Evolutionary conservation across 2,797 vertebrate genomes (phyloP), one percentile per base, ranked within the genome.

Genomic region (Melanogrammus aeglefinus): DNA sequence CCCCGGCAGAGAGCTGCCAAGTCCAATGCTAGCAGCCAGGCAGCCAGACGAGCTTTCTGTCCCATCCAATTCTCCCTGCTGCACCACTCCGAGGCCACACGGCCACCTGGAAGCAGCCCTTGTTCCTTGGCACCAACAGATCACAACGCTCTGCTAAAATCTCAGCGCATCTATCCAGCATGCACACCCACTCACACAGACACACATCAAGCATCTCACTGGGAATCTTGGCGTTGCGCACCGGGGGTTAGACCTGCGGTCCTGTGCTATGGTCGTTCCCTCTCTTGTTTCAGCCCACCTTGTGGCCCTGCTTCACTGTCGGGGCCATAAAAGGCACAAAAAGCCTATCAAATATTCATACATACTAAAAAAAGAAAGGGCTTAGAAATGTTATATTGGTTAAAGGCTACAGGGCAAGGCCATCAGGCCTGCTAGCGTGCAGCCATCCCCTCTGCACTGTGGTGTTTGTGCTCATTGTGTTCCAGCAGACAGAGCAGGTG

Each of bases 1-100:
- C 87, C 82, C 86, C 81, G 76, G 88, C 85, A 91, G 86, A 92
- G 88, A 92, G 84, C 91, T 93, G 92, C 91, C 92, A 93, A 88
- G 88, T 90, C 90, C 86, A 90, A 90, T 90, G 92, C 87, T 90
- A 90, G 88, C 87, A 90, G 90, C 84, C 88, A 86, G 89, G 89
- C 86, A 84, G 82, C 81, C 90, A 82, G 88, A 90, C 86, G 80
- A 90, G 90, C 84, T 87, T 88, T 83, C 90, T 88, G 92, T 93
- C 92, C 83, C 86, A 90, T 92, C 87, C 88, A 87, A 93, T 92
- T 86, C 82, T 83, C 85, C 86, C 86, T 86, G 83, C 88, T 82
- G 75, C 77, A 13, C 77, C 87, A 88, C 86, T 82, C 79, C 76
- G 80, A 79, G 24, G 63, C 57, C 57, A 33, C 85, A 86, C 78